Evolutionary conservation across 2,888 invertebrate genomes (phyloP).

Genomic region (Alitta virens): DNA sequence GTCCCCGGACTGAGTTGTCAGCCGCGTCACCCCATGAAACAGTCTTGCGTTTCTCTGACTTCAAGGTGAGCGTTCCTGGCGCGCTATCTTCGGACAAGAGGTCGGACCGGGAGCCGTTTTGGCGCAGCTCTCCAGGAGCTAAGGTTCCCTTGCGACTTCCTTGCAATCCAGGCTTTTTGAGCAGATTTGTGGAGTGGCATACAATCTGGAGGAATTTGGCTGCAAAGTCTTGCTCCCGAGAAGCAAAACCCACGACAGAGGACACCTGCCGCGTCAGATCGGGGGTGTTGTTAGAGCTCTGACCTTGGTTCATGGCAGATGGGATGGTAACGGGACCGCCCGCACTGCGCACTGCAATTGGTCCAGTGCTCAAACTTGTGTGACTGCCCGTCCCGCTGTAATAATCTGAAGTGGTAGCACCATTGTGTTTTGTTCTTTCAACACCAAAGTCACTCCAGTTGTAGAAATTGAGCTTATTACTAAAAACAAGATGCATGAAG

Average conservation of each 20-base stretch:
- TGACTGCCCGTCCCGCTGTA: constrained; percentile 33
- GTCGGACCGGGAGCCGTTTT: background rate
- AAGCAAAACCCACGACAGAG: constrained; percentile 46
- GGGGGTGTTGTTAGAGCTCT: constrained; percentile 36
- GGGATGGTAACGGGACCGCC: constrained; percentile 44
- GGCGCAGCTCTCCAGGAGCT: background rate
- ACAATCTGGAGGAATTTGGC: constrained; percentile 50
- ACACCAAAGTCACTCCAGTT: constrained; percentile 31
- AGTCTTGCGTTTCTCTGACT: constrained; percentile 33
- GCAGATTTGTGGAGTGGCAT: constrained; percentile 50
- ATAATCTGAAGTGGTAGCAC: constrained; percentile 41
- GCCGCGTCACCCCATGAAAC: constrained; percentile 55
- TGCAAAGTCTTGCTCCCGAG: constrained; percentile 49
- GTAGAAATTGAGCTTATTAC: constrained; percentile 37
- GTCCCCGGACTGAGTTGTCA: constrained; percentile 42
- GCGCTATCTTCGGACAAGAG: background rate
- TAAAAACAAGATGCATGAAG: constrained; percentile 39
- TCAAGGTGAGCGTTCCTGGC: background rate
- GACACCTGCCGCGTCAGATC: constrained; percentile 44
- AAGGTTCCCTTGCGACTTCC: background rate
- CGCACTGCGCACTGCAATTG: background rate
- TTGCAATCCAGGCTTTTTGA: constrained; percentile 31
- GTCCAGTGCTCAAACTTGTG: constrained; percentile 1
- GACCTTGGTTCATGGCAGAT: constrained; percentile 31
- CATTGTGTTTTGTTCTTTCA: background rate